phyloP scores from a whole-genome alignment of 1,140 invertebrate genomes.

The Goniozus legneri region DNA sequence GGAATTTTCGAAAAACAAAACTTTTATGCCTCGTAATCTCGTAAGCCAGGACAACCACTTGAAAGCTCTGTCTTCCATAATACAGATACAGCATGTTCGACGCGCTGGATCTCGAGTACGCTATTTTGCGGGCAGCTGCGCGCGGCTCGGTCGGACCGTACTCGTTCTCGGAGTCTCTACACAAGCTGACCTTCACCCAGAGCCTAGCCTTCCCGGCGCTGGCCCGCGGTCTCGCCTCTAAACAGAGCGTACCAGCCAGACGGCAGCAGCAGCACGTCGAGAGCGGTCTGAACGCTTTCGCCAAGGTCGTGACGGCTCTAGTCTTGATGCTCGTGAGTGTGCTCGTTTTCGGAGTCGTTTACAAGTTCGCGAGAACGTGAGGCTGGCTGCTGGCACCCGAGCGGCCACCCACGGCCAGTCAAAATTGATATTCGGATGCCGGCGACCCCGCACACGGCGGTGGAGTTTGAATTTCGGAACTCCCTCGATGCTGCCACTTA shows the following conservation, averaged over 20 bases:
- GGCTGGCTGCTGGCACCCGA: slow-evolving; percentile 67
- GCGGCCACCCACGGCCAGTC: slow-evolving; percentile 23
- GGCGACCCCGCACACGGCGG: no score
- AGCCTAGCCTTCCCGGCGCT: slow-evolving; percentile 70
- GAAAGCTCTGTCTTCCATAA: background rate
- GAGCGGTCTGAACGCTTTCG: slow-evolving; percentile 66
- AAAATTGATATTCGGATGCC: slow-evolving; percentile 15
- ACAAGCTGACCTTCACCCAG: slow-evolving; percentile 74
- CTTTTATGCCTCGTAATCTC: background rate
- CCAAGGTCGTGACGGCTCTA: slow-evolving; percentile 68
- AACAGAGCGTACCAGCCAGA: slow-evolving; percentile 59
- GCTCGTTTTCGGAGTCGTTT: slow-evolving; percentile 71
- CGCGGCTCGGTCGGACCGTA: slow-evolving; percentile 70
- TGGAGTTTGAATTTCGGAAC: no score
- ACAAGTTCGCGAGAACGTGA: slow-evolving; percentile 74
- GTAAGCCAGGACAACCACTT: background rate
- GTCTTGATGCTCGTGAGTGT: slow-evolving; percentile 69
- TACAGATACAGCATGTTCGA: slow-evolving; percentile 68
- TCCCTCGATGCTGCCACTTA: no score
- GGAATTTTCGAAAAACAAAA: no score
- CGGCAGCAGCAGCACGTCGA: slow-evolving; percentile 60
- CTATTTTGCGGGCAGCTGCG: slow-evolving; percentile 63
- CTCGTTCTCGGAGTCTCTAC: slow-evolving; percentile 67
- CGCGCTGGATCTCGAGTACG: slow-evolving; percentile 68
- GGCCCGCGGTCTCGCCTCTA: slow-evolving; percentile 65